These are phyloP conservation scores for Emys orbicularis DNA, from an alignment of 2,797 vertebrate genomes.

Conservation along the genomic window DNA sequence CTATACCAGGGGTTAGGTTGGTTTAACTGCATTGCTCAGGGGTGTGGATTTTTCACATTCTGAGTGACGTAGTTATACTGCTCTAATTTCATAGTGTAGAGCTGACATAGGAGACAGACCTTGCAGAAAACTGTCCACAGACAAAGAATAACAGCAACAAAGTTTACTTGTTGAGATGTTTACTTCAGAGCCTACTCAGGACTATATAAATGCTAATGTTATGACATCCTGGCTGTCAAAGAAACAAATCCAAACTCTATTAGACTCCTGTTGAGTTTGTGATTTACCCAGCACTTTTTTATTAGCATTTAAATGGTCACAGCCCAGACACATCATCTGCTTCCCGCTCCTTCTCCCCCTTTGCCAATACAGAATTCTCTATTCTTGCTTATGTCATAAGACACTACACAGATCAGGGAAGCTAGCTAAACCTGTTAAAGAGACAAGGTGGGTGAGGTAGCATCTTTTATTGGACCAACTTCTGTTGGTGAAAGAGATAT, in stretches of 20 bases:
- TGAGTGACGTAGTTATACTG: too few relatives aligned
- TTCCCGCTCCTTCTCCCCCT: too few relatives aligned
- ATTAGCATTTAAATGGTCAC: neutral
- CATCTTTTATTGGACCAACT: neutral
- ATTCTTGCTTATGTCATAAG: neutral
- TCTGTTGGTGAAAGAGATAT: neutral
- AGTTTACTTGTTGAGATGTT: neutral
- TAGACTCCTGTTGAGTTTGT: neutral
- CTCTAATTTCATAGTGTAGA: too few relatives aligned
- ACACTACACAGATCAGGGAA: neutral
- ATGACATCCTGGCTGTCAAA: neutral
- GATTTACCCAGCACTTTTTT: neutral
- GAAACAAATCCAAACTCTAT: neutral
- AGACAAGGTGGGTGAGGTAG: neutral
- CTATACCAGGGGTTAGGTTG: too few relatives aligned
- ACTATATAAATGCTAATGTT: neutral
- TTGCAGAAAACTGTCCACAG: neutral
- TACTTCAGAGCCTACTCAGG: neutral
- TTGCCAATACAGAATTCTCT: neutral
- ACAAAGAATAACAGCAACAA: neutral
- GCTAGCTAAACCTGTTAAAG: neutral
- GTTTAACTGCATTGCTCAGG: neutral
- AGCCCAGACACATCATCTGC: neutral
- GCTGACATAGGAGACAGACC: neutral
- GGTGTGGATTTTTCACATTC: too few relatives aligned